Base-by-base conservation (phyloP, 2,113 vertebrate genomes). In the Alethe diademata region DNA sequence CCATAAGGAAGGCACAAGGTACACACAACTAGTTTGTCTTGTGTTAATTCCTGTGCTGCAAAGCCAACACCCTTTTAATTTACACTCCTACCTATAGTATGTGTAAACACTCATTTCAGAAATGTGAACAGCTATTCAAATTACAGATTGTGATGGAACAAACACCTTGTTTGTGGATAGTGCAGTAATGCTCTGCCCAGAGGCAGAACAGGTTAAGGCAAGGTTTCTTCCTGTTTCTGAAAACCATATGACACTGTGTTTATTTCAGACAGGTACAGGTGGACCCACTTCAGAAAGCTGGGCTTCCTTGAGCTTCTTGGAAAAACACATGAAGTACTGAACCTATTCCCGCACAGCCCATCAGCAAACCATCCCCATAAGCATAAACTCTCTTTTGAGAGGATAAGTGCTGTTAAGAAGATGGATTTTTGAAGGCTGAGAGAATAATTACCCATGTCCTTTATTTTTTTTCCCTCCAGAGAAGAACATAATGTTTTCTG, bases 71-170 rank as follows among this genome's bases (percentile, higher is more conserved):
- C 5, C 19, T 36, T 40, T 61, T 53, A 36, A 51, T 76, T 86
- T 53, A 42, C 1, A 29, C 6, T 42, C 9, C 26, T 3, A 2
- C 12, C 14, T 24, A 31, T 5, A 25, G 5, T 8, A 14, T 42
- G 31, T 73, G 13, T 66, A 38, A 89, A 62, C 4, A 7, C 8
- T 43, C 14, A 35, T 65, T 33, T 72, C n/a, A 64, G 28, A 51
- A 69, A 62, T 8, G 4, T 61, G 31, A 80, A n/a, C 8, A 73
- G 35, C 13, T 60, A 40, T 18, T 74, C 31, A 84, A 66, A 19
- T 23, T 24, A 61, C 5, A 6, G 35, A 36, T 26, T 11, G 4
- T 35, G 19, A 51, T 26, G 14, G 31, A 92, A n/a, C 16, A 62
- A 72, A 18, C 3, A 12, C 4, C 31, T 84, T 88, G 12, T 24